Base-by-base conservation (phyloP, 2,113 vertebrate genomes). In the Vulpes lagopus region DNA sequence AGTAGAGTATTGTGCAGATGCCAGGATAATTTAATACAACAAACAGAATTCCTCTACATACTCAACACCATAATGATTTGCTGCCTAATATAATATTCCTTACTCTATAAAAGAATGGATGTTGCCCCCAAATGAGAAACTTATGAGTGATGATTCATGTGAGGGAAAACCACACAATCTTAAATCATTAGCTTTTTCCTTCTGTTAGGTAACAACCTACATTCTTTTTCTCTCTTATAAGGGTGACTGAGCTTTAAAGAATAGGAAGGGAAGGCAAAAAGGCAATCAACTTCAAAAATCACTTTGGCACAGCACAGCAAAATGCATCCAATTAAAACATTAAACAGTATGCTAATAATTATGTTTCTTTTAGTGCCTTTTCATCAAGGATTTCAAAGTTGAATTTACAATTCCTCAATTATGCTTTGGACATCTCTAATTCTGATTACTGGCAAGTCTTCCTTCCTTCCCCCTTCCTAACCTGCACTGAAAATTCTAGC, bases 321-420 rank as follows among this genome's bases (percentile, higher is more conserved):
- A 97, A 94, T 81, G 82, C 94, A 97, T 96, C 91, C 96, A 97
- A 98, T 98, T 98, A 97, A 97, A 95, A 97, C 92, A 97, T 96
- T 96, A 97, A 97, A 98, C 80, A 87, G 76, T 93, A 94, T 95
- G 94, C 92, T 97, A 98, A 97, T 95, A 94, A 97, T 97, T 97
- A 94, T 64, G 79, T 95, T 98, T 98, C 84, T 90, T 97, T 80
- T 71, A 91, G 84, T 88, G 92, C 25, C 81, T 96, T 97, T 97
- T 97, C 95, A 97, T 98, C 97, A 96, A 94, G 92, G 71, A 94
- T 97, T 97, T 96, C 96, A 98, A 97, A 97, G 96, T 84, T 60
- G 94, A 89, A 95, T 96, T 92, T 94, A 73, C 43, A 92, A 65
- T 95, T 96, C 73, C 53, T 95, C 55, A 78, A 53, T 93, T 95